Evolutionary conservation across 92 coral and sea anemone genomes (phyloP).

Genomic region (Porites cylindrica): DNA sequence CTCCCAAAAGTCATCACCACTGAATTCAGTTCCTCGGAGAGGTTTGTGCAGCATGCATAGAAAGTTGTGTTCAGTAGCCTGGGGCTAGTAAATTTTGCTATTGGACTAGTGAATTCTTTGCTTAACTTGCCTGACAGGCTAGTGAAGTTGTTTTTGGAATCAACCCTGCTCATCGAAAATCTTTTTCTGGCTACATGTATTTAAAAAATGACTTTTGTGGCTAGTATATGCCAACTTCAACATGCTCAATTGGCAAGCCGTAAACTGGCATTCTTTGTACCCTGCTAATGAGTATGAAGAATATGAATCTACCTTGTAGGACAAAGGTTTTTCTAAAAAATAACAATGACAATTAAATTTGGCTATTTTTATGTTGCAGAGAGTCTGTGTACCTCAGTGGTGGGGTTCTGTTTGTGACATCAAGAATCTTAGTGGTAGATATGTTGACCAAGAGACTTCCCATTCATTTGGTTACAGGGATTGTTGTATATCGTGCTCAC

Average conservation of each 20-base stretch:
- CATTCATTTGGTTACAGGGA: slow-evolving; percentile 92
- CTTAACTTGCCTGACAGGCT: background rate
- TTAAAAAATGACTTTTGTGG: too few relatives aligned
- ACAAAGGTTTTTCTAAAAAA: background rate
- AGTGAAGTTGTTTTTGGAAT: background rate
- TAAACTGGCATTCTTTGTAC: too few relatives aligned
- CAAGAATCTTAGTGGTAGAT: slow-evolving; percentile 95
- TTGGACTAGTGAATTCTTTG: too few relatives aligned
- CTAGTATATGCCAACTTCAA: too few relatives aligned
- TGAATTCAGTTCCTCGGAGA: slow-evolving; percentile 82
- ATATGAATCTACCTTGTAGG: background rate
- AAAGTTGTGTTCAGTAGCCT: background rate
- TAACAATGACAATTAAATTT: too few relatives aligned
- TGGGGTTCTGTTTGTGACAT: slow-evolving; percentile 96
- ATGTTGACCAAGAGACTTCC: slow-evolving; percentile 94
- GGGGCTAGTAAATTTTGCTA: too few relatives aligned
- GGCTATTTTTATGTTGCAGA: slow-evolving; percentile 34
- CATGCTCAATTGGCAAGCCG: too few relatives aligned
- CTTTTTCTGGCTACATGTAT: too few relatives aligned
- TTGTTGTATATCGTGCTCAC: slow-evolving; percentile 94
- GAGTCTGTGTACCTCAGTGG: slow-evolving; percentile 87
- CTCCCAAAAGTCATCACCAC: slow-evolving; percentile 85
- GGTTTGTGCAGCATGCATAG: slow-evolving; percentile 30
- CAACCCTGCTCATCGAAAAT: too few relatives aligned
- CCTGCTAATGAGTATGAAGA: too few relatives aligned